Evolutionary conservation across 2,888 invertebrate genomes (phyloP).

Genomic region (Xanthia togata): DNA sequence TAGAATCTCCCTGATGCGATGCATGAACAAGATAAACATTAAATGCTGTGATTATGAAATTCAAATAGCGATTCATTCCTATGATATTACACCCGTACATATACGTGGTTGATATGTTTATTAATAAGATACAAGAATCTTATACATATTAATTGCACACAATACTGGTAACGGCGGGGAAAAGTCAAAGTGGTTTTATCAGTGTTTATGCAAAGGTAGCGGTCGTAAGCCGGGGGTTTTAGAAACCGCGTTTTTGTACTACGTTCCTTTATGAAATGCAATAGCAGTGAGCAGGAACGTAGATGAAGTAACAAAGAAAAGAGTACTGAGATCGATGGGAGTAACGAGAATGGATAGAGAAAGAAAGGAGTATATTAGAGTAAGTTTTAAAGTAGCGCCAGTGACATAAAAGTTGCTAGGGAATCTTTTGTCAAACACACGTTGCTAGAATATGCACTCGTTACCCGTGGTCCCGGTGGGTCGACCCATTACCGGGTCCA

Average conservation of each 20-base stretch:
- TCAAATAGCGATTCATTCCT: slow-evolving; percentile 35
- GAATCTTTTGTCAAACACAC: background rate
- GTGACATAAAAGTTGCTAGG: background rate
- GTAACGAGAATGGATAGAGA: background rate
- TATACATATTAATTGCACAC: slow-evolving; percentile 31
- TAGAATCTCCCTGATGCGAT: slow-evolving; percentile 34
- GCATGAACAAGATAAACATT: slow-evolving; percentile 22
- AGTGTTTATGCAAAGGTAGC: slow-evolving; percentile 7
- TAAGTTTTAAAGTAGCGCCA: background rate
- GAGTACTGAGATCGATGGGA: background rate
- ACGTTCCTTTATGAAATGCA: background rate
- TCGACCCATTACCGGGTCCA: too few species aligned
- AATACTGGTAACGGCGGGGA: background rate
- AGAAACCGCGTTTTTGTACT: background rate
- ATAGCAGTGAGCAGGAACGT: background rate
- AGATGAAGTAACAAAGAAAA: background rate
- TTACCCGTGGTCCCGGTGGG: too few species aligned
- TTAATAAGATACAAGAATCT: slow-evolving; percentile 33
- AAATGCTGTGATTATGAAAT: slow-evolving; percentile 35
- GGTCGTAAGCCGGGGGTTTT: background rate
- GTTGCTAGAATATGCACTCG: too few species aligned
- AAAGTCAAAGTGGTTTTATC: slow-evolving; percentile 5
- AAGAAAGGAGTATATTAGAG: background rate
- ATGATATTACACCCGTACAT: slow-evolving; percentile 21
- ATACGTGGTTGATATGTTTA: slow-evolving; percentile 22